Evolutionary conservation across 2,797 vertebrate genomes (phyloP).

Genomic region (Paguma larvata): DNA sequence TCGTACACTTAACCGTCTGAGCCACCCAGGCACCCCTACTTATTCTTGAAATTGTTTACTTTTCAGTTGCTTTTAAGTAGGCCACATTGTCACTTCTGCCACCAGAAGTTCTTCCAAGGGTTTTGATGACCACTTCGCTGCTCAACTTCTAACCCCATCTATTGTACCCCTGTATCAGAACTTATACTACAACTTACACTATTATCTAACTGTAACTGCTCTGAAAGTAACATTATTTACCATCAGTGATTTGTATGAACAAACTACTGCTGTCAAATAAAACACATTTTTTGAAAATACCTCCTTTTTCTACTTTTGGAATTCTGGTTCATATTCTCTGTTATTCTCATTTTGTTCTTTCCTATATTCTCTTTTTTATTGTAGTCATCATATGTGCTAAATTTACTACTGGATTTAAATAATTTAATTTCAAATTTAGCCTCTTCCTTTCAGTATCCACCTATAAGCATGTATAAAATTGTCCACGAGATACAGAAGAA

Average conservation of each 20-base stretch:
- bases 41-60: not conserved
- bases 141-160: not conserved
- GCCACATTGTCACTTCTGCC: not conserved
- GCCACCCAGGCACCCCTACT: not conserved
- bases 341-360: not conserved
- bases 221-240: not conserved
- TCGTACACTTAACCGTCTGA: no score
- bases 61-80: not conserved
- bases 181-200: not conserved
- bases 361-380: not conserved
- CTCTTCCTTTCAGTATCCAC: not conserved
- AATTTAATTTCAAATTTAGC: constrained; percentile 45
- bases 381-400: not conserved
- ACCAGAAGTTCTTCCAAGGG: not conserved
- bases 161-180: not conserved
- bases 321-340: not conserved
- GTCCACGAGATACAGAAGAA: not conserved
- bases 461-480: not conserved
- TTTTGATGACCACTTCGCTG: no score
- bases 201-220: not conserved
- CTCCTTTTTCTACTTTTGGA: not conserved
- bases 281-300: not conserved
- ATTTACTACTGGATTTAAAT: constrained; percentile 12
- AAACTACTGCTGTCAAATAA: not conserved
- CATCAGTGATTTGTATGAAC: not conserved